Percentiles rank a stretch among this genome's conserved stretches.
Conservation (phyloP, 2,113 vertebrate species). For the Psophia crepitans region DNA sequence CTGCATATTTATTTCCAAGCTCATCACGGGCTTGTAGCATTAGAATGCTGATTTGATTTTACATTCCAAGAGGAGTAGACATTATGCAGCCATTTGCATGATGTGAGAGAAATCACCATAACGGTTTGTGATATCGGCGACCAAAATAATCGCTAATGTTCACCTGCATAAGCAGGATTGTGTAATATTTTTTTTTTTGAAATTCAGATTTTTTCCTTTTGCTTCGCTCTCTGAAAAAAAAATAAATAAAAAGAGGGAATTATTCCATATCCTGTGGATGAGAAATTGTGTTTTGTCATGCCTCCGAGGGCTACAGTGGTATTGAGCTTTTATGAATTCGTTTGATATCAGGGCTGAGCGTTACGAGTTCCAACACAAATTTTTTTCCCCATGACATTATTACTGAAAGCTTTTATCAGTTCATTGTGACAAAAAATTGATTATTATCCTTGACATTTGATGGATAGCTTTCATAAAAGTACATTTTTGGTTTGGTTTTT, state of each 20-base stretch:
- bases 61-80: conserved; percentile 82
- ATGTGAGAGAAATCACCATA: conserved; percentile 81
- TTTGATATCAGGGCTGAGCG: conserved; percentile 80
- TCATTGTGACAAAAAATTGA: conserved; percentile 95
- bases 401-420: conserved; percentile 89
- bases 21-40: conserved; percentile 90
- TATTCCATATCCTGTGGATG: conserved; percentile 80
- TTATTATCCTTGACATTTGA: conserved; percentile 96
- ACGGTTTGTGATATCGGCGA: conserved; percentile 70
- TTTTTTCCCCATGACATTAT: conserved; percentile 82
- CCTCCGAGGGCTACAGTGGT: conserved; percentile 81
- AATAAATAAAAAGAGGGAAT: conserved; percentile 67
- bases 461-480: conserved; percentile 94
- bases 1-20: conserved; percentile 98
- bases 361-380: conserved; percentile 87
- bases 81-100: conserved; percentile 88
- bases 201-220: conserved; percentile 71
- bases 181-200: conserved; percentile 56
- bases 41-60: conserved; percentile 97
- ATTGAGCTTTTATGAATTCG: conserved; percentile 83
- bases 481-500: neutral
- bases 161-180: conserved; percentile 72
- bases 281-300: conserved; percentile 87
- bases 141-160: conserved; percentile 73
- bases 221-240: conserved; percentile 44